A percentile compares a stretch with the other conserved stretches of the same genome.
Evolutionary conservation across 1,140 invertebrate genomes (phyloP).

Genomic region (Delia radicum): DNA sequence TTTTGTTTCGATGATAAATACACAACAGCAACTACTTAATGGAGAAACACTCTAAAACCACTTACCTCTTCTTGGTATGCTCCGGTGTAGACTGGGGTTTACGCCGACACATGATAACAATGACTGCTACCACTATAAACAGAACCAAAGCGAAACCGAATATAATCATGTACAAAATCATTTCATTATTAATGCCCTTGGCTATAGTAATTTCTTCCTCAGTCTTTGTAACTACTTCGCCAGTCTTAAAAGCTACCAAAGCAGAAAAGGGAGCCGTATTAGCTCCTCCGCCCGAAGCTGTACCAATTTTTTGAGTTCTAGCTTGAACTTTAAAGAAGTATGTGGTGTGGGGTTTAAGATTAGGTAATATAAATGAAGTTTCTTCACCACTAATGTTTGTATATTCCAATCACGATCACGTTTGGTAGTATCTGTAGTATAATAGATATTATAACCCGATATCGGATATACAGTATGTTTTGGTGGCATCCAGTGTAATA

Average conservation of each 20-base stretch:
- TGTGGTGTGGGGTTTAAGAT: constrained; percentile 78
- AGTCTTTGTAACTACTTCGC: constrained; percentile 51
- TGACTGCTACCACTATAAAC: constrained; percentile 67
- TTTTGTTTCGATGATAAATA: constrained; percentile 26
- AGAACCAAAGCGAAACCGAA: constrained; percentile 69
- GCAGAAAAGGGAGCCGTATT: constrained; percentile 79
- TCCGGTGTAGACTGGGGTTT: constrained; percentile 59
- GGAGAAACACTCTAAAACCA: constrained; percentile 30
- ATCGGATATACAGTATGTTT: constrained; percentile 85
- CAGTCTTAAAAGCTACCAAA: constrained; percentile 76
- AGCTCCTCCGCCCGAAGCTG: constrained; percentile 65
- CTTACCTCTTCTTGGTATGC: constrained; percentile 60
- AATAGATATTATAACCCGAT: constrained; percentile 88
- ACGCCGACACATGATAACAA: constrained; percentile 71
- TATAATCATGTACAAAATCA: constrained; percentile 73
- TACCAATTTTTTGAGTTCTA: constrained; percentile 63
- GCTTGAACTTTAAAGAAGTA: constrained; percentile 98
- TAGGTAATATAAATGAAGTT: constrained; percentile 74
- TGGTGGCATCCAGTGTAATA: constrained; percentile 86
- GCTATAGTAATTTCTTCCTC: constrained; percentile 49
- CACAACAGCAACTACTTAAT: constrained; percentile 35
- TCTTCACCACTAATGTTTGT: constrained; percentile 84
- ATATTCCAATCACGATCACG: constrained; percentile 83
- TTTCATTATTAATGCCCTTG: constrained; percentile 48
- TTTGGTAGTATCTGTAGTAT: constrained; percentile 79